These are phyloP conservation scores for Myotis planiceps DNA, from an alignment of 2,797 vertebrate genomes.

Conservation along the genomic window DNA sequence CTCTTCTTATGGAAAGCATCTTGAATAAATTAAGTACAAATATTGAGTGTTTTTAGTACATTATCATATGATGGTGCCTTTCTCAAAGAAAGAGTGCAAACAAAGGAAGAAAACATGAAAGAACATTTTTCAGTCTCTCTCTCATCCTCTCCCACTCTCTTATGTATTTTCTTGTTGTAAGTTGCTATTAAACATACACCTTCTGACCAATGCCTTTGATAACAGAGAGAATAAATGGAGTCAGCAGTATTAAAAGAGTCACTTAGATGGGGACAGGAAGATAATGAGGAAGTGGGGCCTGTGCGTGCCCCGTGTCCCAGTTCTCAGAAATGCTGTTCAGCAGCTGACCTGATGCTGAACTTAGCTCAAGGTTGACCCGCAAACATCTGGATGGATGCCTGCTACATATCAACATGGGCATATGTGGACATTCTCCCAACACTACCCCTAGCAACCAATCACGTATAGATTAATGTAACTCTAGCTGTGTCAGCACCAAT, in stretches of 20 bases:
- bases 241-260: neutral
- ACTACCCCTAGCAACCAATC: neutral
- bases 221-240: neutral
- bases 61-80: neutral
- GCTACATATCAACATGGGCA: neutral
- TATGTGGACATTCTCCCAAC: neutral
- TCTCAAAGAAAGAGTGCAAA: neutral
- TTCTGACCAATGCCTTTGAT: neutral
- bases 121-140: neutral
- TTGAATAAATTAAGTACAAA: neutral
- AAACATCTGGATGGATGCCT: neutral
- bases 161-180: neutral
- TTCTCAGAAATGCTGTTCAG: neutral
- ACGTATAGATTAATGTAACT: neutral
- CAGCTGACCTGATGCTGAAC: neutral
- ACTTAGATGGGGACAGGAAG: neutral
- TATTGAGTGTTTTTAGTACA: neutral
- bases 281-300: neutral
- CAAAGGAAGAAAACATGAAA: neutral
- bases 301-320: neutral
- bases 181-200: neutral
- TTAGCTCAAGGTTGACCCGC: neutral
- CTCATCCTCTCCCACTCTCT: rapidly evolving
- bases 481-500: neutral
- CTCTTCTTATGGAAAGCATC: neutral